Base-by-base conservation (phyloP, 2,113 vertebrate genomes). In the Nematolebias whitei region DNA sequence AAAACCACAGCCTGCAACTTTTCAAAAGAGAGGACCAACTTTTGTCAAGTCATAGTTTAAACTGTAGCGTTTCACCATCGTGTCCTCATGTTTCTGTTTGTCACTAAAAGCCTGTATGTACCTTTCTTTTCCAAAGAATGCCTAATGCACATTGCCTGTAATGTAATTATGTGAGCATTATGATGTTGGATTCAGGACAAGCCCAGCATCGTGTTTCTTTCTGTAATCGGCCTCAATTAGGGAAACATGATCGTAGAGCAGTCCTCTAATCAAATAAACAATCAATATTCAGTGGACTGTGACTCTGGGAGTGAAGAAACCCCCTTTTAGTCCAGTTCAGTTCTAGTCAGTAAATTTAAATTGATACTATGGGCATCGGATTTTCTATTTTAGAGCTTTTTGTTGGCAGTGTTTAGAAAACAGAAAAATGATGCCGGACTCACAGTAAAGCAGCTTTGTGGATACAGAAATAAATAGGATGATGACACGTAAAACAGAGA, bases 161-260 rank as follows among this genome's bases (percentile, higher is more conserved):
- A 92, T 90, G 72, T 53, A 85, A 92, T 92, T 90, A 91, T 74
- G 4, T 57, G 61, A 82, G 80, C 88, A 91, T 93, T 89, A 92
- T 83, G 83, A 83, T 38, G 55, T 86, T 76, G 85, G 87, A 85
- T 85, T 87, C 76, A 85, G 77, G 82, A 80, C 82, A 87, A 75
- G 85, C 61, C 61, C 69, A 80, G 88, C 85, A 90, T 93, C 80
- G 14, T 82, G 82, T 92, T 91, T 87, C 90, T 78, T 62, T 61
- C 75, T 76, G 68, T 80, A 74, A 86, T 90, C 63, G 62, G 39
- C 75, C 67, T 82, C 87, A 58, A 74, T 89, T 89, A 83, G 70
- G 61, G 89, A 87, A 87, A 90, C 63, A 19, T 76, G 86, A 93
- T 87, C 85, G 40, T 40, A 74, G 73, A 71, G 64, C 58, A 69